These are phyloP conservation scores for Bilobella aurantiaca DNA, from an alignment of 1,140 invertebrate species.

Conservation along the genomic window DNA sequence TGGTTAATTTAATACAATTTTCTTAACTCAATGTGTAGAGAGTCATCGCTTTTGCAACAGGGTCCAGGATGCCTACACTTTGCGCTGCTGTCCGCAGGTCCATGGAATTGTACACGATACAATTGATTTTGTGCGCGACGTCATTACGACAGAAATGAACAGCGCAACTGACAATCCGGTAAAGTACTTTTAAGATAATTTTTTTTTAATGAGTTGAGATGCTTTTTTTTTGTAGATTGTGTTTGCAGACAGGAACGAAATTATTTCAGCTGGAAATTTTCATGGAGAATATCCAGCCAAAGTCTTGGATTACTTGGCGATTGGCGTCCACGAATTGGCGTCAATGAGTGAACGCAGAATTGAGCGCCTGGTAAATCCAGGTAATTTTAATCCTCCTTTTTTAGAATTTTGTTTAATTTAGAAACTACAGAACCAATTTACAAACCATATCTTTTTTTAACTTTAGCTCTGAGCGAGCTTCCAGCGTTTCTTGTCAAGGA, in stretches of 20 bases:
- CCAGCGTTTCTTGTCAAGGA: constrained; percentile 60
- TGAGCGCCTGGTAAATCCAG: constrained; percentile 59
- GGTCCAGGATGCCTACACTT: constrained; percentile 64
- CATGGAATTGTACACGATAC: constrained; percentile 59
- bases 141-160: constrained; percentile 59
- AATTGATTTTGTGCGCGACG: constrained; percentile 53
- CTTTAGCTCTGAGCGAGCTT: constrained; percentile 51
- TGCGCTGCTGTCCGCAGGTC: constrained; percentile 61
- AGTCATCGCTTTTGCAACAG: constrained; percentile 59
- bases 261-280: constrained; percentile 62
- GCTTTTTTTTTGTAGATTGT: constrained; percentile 46
- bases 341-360: constrained; percentile 61
- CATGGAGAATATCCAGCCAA: constrained; percentile 67
- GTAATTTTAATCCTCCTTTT: too few relatives aligned
- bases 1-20: too few relatives aligned
- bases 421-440: too few relatives aligned
- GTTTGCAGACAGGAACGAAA: constrained; percentile 56
- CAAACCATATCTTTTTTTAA: constrained; percentile 9
- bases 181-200: constrained; percentile 36
- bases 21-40: too few relatives aligned
- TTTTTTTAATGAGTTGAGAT: background rate
- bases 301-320: constrained; percentile 60
- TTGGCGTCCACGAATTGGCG: constrained; percentile 60
- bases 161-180: constrained; percentile 65
- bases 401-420: too few relatives aligned